phyloP scores from a whole-genome alignment of 1,140 invertebrate species.

The Ceratitis capitata region DNA sequence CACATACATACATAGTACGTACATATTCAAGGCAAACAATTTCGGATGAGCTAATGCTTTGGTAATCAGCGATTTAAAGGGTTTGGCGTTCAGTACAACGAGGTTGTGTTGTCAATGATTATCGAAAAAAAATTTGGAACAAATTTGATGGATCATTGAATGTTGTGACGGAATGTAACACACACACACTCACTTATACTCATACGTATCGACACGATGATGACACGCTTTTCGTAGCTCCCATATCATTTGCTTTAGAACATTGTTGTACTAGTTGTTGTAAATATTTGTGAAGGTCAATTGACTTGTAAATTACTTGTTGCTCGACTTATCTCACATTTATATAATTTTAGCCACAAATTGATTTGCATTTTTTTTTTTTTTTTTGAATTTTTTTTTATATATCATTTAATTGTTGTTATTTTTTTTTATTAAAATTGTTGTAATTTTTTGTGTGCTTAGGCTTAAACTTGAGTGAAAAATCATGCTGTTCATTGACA shows the following conservation, averaged over 20 bases:
- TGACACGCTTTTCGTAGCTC: background rate
- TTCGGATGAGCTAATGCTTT: background rate
- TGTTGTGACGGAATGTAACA: background rate
- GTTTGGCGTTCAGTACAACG: constrained; percentile 3
- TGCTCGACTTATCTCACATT: background rate
- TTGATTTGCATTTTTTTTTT: constrained; percentile 7
- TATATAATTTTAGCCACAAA: constrained; percentile 9
- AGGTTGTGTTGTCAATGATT: constrained; percentile 14
- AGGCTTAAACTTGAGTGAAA: background rate
- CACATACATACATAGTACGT: background rate
- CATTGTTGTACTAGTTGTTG: background rate
- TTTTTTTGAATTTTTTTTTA: background rate
- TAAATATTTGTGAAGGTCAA: constrained; percentile 22
- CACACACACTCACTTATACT: background rate
- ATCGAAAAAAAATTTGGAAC: constrained; percentile 41
- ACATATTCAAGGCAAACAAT: background rate
- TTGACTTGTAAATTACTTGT: constrained; percentile 22
- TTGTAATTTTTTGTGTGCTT: background rate
- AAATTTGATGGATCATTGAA: constrained; percentile 40
- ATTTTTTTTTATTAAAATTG: background rate
- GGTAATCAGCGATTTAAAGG: background rate
- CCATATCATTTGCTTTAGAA: background rate
- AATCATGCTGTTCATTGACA: background rate
- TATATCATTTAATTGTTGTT: background rate
- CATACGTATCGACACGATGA: background rate